Base-by-base conservation (phyloP, 2,113 vertebrate genomes). In the Pterophyllum scalare region DNA sequence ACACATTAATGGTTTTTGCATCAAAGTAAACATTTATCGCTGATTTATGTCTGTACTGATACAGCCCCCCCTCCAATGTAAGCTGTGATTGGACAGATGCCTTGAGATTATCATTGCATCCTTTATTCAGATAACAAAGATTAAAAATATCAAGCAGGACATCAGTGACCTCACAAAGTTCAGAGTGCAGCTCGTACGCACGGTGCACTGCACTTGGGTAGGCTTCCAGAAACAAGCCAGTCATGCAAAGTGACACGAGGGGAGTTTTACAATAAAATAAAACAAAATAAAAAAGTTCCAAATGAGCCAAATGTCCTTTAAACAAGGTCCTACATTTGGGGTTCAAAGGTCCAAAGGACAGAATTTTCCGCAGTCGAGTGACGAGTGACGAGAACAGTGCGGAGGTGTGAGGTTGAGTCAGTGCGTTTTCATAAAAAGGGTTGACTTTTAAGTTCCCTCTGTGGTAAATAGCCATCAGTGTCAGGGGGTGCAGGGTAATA, bases 371-470 rank as follows among this genome's bases (percentile, higher is more conserved):
- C 8, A n/a, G 67, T 54, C 0, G 6, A n/a, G 17, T 19, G 26
- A 52, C 11, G 26, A 13, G 46, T 33, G 46, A 52, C n/a, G n/a
- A 72, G 14, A 72, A 33, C 67, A 72, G 40, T n/a, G 67, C 0
- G 67, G 67, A 14, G 67, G 67, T 54, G 67, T 72, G 67, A 72
- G 46, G 26, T 31, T 54, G 67, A 72, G 17, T 72, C 67, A 54
- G 46, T n/a, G 43, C n/a, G 31, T 20, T 54, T 43, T 72, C 46
- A 72, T 72, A 72, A 72, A 72, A 72, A 72, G 67, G 67, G 46
- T 72, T 72, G 67, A 72, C 67, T 72, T 72, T 72, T 72, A 52
- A 72, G 26, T 72, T 72, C 52, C 67, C 67, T 72, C 67, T 72
- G 67, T 3, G 46, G 67, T 72, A 72, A 72, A 54, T 72, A 72